Base-by-base conservation (phyloP, 2,888 invertebrate species). In the Tinea pellionella region DNA sequence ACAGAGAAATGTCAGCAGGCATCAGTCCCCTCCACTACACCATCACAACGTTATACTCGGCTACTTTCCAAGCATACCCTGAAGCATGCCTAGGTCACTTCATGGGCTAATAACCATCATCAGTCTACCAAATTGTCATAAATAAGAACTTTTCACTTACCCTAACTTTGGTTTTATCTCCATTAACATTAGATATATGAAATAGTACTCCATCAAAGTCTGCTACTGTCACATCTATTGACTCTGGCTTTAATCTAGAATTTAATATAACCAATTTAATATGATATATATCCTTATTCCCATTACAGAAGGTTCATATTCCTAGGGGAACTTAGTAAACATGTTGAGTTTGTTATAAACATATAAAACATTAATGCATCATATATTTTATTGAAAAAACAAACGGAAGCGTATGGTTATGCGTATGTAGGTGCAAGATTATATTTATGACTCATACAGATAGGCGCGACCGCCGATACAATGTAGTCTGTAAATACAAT, bases 141-240 rank as follows among this genome's bases (percentile, higher is more conserved):
- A n/a, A n/a, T n/a, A n/a, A n/a, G n/a, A n/a, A n/a, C 58, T 58
- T 24, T 3, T 3, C n/a, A 63, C 94, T 91, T 88, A 99, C 98
- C 90, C 95, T 93, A 89, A 99, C 93, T 93, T 98, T 98, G 73
- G 95, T 94, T 90, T 97, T 98, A 85, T 99, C 98, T 73, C 94
- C 94, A 86, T 96, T 95, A 72, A 96, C 90, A 90, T 98, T 99
- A 64, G 98, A 98, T 89, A 99, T 94, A 88, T 98, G 98, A 90
- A 97, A 99, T 68, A 99, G 88, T 64, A 97, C 99, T 70, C 99
- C 99, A 90, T 99, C 99, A 89, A 99, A 99, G 89, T 99, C 99
- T 69, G 97, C 96, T 78, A 97, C 92, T 67, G 90, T 92, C 72
- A 98, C 94, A 89, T 98, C 97, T 78, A 97, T 96, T 69, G 95